Evolutionary conservation across 2,888 invertebrate species (phyloP).

Genomic region (Campoletis raptor): DNA sequence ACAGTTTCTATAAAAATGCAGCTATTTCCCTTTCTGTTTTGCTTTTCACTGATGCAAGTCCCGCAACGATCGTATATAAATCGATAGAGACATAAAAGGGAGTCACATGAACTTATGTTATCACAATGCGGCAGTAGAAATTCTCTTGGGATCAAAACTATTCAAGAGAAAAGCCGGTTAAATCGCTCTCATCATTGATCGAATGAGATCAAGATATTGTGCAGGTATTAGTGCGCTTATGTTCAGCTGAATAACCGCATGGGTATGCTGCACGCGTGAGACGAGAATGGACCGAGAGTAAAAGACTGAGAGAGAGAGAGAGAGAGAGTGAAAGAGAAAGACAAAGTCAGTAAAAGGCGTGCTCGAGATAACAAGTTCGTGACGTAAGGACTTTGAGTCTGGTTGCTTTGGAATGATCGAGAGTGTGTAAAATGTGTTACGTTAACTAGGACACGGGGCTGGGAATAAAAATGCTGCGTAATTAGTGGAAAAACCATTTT

Average conservation of each 20-base stretch:
- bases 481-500: background rate
- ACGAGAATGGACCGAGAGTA: slow-evolving; percentile 54
- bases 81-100: slow-evolving; percentile 2
- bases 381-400: slow-evolving; percentile 49
- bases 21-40: background rate
- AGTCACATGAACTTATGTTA: slow-evolving; percentile 39
- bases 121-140: slow-evolving; percentile 64
- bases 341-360: slow-evolving; percentile 57
- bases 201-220: slow-evolving; percentile 56
- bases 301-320: background rate
- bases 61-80: slow-evolving; percentile 27
- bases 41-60: background rate
- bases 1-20: background rate
- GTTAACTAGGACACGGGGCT: background rate
- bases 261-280: slow-evolving; percentile 54
- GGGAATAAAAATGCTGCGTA: background rate
- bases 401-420: slow-evolving; percentile 26
- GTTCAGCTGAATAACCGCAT: background rate
- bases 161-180: slow-evolving; percentile 55
- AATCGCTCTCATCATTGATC: slow-evolving; percentile 64
- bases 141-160: slow-evolving; percentile 37
- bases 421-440: background rate
- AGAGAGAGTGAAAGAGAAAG: slow-evolving; percentile 1
- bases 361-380: slow-evolving; percentile 67
- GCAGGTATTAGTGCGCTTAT: slow-evolving; percentile 12